These are phyloP conservation scores for Trypoxylus dichotomus DNA, from an alignment of 1,140 invertebrate species.

Conservation along the genomic window DNA sequence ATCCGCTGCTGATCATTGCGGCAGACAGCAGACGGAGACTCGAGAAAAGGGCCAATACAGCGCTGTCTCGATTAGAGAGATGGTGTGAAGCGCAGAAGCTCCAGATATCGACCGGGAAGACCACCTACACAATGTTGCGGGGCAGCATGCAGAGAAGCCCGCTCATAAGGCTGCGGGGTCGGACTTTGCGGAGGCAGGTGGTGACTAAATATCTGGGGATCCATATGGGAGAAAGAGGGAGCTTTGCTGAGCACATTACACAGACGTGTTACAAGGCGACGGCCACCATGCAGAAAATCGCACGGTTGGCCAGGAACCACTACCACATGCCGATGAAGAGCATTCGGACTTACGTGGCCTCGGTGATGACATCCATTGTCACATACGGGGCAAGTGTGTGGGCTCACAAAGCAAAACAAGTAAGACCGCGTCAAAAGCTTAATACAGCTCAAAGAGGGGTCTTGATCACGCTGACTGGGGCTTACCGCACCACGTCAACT, in stretches of 20 bases:
- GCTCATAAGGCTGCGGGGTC: not conserved
- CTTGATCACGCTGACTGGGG: not conserved
- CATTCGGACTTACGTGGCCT: not conserved
- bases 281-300: constrained; percentile 12
- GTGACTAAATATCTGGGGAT: constrained; percentile 15
- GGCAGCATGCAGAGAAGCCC: constrained; percentile 8
- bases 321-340: not conserved
- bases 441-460: constrained; percentile 11
- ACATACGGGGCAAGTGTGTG: constrained; percentile 28
- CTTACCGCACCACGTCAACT: constrained; percentile 5
- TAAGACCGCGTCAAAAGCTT: constrained; percentile 3
- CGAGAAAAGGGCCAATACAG: not conserved
- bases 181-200: not conserved
- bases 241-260: not conserved
- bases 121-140: not conserved
- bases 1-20: not conserved
- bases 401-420: not conserved
- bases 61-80: not conserved
- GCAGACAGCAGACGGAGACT: not conserved
- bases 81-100: not conserved
- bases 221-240: not conserved
- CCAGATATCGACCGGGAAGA: not conserved
- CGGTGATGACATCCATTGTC: not conserved
- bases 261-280: not conserved
- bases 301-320: not conserved